Percentiles rank a stretch among this genome's conserved stretches.
Evolutionary conservation across 2,113 vertebrate genomes (phyloP).

Genomic region (Cyphomyrus discorhynchus): DNA sequence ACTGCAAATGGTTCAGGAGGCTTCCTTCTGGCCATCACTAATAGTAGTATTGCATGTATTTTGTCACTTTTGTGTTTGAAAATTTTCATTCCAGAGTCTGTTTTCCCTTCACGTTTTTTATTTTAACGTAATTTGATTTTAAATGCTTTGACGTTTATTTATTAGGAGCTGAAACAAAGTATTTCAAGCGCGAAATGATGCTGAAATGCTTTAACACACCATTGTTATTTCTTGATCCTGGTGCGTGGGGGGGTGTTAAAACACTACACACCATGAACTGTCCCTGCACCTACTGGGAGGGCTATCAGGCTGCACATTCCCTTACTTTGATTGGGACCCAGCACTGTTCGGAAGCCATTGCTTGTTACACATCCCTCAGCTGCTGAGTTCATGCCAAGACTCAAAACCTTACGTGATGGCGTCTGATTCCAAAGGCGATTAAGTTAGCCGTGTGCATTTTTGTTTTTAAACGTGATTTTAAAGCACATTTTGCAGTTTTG

Average conservation of each 20-base stretch:
- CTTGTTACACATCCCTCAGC: neutral
- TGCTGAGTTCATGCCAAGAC: neutral
- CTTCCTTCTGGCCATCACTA: neutral
- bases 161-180: neutral
- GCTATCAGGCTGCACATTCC: neutral
- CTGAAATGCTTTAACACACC: neutral
- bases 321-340: neutral
- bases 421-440: neutral
- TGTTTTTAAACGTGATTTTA: neutral
- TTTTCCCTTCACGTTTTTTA: neutral
- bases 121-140: neutral
- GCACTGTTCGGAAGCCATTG: neutral
- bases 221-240: neutral
- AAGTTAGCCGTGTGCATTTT: neutral
- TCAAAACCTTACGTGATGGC: neutral
- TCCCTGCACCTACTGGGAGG: neutral
- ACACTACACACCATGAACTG: neutral
- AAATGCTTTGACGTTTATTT: neutral
- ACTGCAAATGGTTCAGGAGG: neutral
- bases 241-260: neutral
- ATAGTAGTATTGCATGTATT: neutral
- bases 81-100: neutral
- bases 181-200: neutral
- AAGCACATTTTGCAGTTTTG: neutral
- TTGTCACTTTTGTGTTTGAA: neutral